Evolutionary conservation across 2,113 vertebrate species (phyloP).

Genomic region (Odontophorus gujanensis): DNA sequence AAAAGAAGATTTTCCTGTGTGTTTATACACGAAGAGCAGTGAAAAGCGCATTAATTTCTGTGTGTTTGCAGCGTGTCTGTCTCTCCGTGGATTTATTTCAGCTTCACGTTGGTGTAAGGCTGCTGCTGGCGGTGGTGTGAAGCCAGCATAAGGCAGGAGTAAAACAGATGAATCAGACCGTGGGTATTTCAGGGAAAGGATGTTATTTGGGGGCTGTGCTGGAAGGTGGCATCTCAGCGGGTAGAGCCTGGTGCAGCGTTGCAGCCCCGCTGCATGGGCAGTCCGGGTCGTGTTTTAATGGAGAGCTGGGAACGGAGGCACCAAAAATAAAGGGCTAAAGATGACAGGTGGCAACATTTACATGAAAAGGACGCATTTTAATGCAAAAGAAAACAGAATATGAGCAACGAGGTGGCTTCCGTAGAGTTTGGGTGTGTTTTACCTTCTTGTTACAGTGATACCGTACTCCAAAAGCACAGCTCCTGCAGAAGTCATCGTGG

Average conservation of each 20-base stretch:
- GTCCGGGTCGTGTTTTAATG: not conserved
- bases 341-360: not conserved
- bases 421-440: not conserved
- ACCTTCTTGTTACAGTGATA: fast-evolving
- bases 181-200: conserved; percentile 5
- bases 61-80: conserved; percentile 15
- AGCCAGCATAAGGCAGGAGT: conserved; percentile 33
- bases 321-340: not conserved
- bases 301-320: not conserved
- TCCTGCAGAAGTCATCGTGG: not conserved
- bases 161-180: conserved; percentile 2
- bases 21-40: conserved; percentile 57
- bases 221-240: conserved; percentile 61
- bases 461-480: not conserved
- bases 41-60: conserved; percentile 71
- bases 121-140: conserved; percentile 6
- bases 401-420: not conserved
- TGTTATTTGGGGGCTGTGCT: conserved; percentile 64
- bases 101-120: not conserved
- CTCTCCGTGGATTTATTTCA: conserved; percentile 43
- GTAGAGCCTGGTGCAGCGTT: conserved; percentile 53
- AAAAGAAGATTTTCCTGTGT: conserved; percentile 36
- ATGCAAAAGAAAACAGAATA: not conserved
- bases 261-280: not conserved
- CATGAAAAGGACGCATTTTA: not conserved